Base-by-base conservation (phyloP, 2,797 vertebrate genomes). In the Sebastolobus alascanus region DNA sequence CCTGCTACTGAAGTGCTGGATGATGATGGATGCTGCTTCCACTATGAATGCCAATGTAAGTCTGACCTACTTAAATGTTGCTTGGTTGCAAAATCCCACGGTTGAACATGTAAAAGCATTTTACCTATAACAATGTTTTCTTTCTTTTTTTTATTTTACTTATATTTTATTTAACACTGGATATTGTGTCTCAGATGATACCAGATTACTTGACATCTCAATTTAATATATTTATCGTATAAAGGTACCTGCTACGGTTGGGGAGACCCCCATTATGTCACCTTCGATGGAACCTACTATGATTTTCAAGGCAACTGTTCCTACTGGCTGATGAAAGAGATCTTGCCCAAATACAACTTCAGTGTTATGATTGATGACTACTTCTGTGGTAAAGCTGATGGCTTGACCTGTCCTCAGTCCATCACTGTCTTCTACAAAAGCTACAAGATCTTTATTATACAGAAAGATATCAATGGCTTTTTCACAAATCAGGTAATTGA, bases 221-320 rank as follows among this genome's bases (percentile, higher is more conserved):
- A 56, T 46, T 66, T 14, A 22, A 38, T 14, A 4, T 25, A 14
- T 82, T 7, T 81, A 35, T 40, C 29, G 5, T 65, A 7, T 13
- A 65, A 69, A 99, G 98, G 98, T 88, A 87, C 96, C 80, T 99
- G 98, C 87, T 95, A 89, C 0, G 97, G 97, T 75, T 97, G 97
- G 96, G 97, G 97, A 54, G 96, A 97, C 75, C 96, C 96, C 0
- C 97, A 98, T 91, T 97, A 96, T 74, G 77, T 94, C 70, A 98
- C 97, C 65, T 98, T 98, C 83, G 98, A 99, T 75, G 97, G 97
- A 60, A 90, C 92, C 0, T 97, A 97, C 94, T 99, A 99, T 84
- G 94, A 90, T 77, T 97, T 96, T 86, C 96, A 98, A 92, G 97
- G 97, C 38, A 97, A 97, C 88, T 98, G 97, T 80, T 97, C 97